phyloP scores from a whole-genome alignment of 2,888 invertebrate genomes.

The Bhutanitis thaidina region DNA sequence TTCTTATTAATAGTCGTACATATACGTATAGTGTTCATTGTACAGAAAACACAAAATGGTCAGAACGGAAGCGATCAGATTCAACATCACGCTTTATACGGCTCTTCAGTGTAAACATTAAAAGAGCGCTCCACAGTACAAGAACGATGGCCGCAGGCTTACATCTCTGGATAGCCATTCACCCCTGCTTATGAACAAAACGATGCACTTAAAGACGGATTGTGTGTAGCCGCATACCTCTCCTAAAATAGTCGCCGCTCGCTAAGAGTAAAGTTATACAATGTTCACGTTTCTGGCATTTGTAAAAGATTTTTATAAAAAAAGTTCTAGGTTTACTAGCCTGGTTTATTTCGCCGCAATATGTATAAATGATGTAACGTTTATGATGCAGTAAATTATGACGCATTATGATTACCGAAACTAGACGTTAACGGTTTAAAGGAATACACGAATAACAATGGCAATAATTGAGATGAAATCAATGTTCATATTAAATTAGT shows the following conservation, averaged over 20 bases:
- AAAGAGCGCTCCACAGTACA: constrained; percentile 38
- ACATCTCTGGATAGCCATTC: constrained; percentile 53
- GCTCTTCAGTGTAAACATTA: constrained; percentile 32
- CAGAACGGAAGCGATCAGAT: constrained; percentile 2
- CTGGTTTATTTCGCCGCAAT: no score
- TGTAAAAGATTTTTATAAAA: constrained; percentile 21
- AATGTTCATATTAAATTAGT: no score
- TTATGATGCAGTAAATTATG: no score
- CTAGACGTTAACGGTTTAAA: no score
- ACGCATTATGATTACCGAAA: no score
- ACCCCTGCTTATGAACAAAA: constrained; percentile 65
- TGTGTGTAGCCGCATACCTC: constrained; percentile 49
- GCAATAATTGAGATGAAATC: no score
- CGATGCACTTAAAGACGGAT: constrained; percentile 57
- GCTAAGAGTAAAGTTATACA: constrained; percentile 27
- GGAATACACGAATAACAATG: no score
- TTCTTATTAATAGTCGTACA: constrained; percentile 1
- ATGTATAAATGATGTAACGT: no score
- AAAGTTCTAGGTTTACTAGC: no score
- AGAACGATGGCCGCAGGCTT: constrained; percentile 40
- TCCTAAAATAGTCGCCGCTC: constrained; percentile 57
- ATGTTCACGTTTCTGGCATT: constrained; percentile 33
- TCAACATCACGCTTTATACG: not conserved
- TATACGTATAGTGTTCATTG: not conserved
- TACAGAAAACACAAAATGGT: constrained; percentile 12